phyloP scores from a whole-genome alignment of 2,113 vertebrate genomes.

The Peucedramus taeniatus region DNA sequence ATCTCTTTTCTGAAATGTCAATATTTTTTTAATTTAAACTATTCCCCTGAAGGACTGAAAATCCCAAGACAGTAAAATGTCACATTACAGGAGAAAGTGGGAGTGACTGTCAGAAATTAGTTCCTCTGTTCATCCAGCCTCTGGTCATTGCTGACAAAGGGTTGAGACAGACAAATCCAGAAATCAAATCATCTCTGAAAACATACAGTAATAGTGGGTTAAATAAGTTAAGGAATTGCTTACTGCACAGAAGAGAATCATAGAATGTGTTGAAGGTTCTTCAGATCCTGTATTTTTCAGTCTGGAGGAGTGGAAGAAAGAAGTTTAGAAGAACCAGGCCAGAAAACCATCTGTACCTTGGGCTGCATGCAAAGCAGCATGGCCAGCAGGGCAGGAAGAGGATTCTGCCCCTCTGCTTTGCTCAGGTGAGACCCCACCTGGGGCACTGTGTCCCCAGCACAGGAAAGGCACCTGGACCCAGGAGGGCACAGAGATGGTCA shows the following conservation, averaged over 20 bases:
- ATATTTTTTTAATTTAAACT: not conserved
- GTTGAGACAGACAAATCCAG: not conserved
- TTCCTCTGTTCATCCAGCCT: not conserved
- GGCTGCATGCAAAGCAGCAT: not conserved
- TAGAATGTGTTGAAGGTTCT: not conserved
- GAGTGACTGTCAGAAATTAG: not conserved
- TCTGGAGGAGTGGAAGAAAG: not conserved
- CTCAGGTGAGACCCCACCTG: not conserved
- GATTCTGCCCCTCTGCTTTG: not conserved
- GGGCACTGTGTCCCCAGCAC: too few relatives aligned
- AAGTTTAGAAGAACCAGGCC: not conserved
- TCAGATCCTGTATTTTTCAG: not conserved
- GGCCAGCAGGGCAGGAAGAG: not conserved
- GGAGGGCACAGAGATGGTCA: not conserved
- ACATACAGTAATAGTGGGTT: not conserved
- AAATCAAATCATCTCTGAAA: not conserved
- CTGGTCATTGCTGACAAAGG: not conserved
- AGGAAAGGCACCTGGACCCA: not conserved
- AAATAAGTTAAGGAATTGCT: not conserved
- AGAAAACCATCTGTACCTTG: not conserved
- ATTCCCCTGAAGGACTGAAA: not conserved
- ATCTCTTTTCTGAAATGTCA: not conserved
- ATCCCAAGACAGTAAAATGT: not conserved
- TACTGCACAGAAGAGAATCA: not conserved
- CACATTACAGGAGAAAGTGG: not conserved